Base-by-base conservation (phyloP, 1,140 invertebrate genomes). In the Drosophila aff. region DNA sequence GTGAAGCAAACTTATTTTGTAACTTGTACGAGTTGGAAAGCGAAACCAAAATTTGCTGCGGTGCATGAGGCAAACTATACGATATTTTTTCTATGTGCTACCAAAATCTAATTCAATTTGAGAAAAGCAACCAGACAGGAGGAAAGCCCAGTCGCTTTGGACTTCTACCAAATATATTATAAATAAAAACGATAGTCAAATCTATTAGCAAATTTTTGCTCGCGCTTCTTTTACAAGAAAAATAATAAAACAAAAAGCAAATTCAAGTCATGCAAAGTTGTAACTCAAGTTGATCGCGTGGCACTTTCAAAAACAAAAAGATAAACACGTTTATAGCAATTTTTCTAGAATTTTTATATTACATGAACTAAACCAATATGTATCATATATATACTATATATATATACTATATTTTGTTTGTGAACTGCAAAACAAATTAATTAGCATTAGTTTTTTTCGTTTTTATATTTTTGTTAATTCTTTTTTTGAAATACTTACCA, bases 321-420 rank as follows among this genome's bases (percentile, higher is more conserved):
- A 49, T 46, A 72, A 63, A 68, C 57, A 81, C 79, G 80, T 91
- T 82, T 86, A 91, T 91, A 91, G 87, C 77, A 86, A 87, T 91
- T 91, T 82, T 91, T 91, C 87, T 91, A 91, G 87, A 91, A 91
- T 91, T 91, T 91, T 91, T 91, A 87, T 91, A 91, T 87, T 91
- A 86, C 50, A 68, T 82, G 71, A 86, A 77, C 75, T 84, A 77
- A 67, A 49, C 59, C 67, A 59, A 73, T 75, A 71, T 82, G 78
- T 80, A 76, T 76, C 64, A 58, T 62, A 80, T 65, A 58, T 61
- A 79, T 65, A 79, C 28, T 59, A 60, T 74, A 68, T 78, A 76
- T 28, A 28, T 28, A 28, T 28, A 28, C 28, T 28, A 7, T 78
- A 77, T 53, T 77, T 72, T 81, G 63, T 81, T 82, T 86, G 82